Evolutionary conservation across 2,888 invertebrate genomes (phyloP), one percentile per base, ranked within the genome.

Genomic region (Chrysodeixis includens): DNA sequence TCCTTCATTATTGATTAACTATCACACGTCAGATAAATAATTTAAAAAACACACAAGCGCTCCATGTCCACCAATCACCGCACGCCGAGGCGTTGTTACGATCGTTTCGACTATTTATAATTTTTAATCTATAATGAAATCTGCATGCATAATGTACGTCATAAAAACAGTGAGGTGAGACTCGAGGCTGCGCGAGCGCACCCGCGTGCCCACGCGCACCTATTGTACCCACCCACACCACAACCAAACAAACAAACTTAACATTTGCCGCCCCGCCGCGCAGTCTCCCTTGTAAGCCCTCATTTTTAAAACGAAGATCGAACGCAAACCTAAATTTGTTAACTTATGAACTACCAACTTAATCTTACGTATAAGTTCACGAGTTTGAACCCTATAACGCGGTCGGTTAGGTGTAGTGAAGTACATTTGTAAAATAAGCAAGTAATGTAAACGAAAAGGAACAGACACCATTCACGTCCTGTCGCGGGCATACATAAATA

Each of bases 201-300:
- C 82, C 85, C 84, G 86, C 64, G 76, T 66, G 79, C 92, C 92
- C 88, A 91, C 92, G 91, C 90, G 82, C 87, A 80, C 78, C 88
- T 86, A 89, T 91, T 90, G 90, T 89, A 86, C 83, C 86, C 88
- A 84, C 92, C 90, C 89, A 91, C 92, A 85, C 84, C 80, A 78
- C 78, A 69, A 74, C 66, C 72, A 65, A 79, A 75, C 64, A 62
- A 59, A 77, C 77, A 74, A 73, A 75, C 70, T 74, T 78, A 74
- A 40, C 58, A 62, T 56, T 30, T 73, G 66, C 71, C 55, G 54
- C 40, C 63, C 49, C 44, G 57, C 51, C 63, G 54, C 57, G 52
- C 49, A 53, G 32, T 66, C 46, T 57, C 54, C 63, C 65, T 54
- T 66, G 69, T 44, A 56, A 54, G 46, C 62, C 18, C 61, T 56